Percentiles rank a stretch among this genome's conserved stretches.
Conservation (phyloP, 2,888 invertebrate genomes). For the Dioctria rufipes region DNA sequence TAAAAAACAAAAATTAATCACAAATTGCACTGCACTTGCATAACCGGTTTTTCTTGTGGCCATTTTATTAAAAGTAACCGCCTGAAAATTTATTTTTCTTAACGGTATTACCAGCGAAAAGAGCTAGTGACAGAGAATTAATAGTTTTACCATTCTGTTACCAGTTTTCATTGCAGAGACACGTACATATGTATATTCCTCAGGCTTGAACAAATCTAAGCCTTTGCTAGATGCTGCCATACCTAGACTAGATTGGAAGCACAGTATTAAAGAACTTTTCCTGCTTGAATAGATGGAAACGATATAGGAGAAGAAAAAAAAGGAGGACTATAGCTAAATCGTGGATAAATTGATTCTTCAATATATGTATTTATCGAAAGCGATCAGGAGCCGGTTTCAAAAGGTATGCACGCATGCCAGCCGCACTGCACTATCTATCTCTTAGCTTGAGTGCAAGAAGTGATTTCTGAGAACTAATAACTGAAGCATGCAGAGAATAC, state of each 20-base stretch:
- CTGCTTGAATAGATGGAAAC: not conserved
- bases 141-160: slow-evolving; percentile 20
- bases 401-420: slow-evolving; percentile 3
- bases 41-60: slow-evolving; percentile 41
- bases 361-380: slow-evolving; percentile 1
- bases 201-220: slow-evolving; percentile 13
- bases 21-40: slow-evolving; percentile 34
- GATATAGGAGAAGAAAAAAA: slow-evolving; percentile 18
- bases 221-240: not conserved
- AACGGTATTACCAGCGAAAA: slow-evolving; percentile 27
- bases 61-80: slow-evolving; percentile 26
- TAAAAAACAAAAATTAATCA: not conserved
- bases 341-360: slow-evolving; percentile 32
- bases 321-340: slow-evolving; percentile 23
- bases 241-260: not conserved
- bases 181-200: not conserved
- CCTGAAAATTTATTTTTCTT: slow-evolving; percentile 24
- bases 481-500: slow-evolving; percentile 29
- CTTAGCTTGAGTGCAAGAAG: slow-evolving; percentile 12
- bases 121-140: slow-evolving; percentile 39
- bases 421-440: not conserved
- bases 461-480: slow-evolving; percentile 38
- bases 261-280: not conserved
- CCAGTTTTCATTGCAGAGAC: slow-evolving; percentile 11
- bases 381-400: slow-evolving; percentile 31